Conservation (phyloP, 2,797 vertebrate species). For the Phataginus tricuspis region DNA sequence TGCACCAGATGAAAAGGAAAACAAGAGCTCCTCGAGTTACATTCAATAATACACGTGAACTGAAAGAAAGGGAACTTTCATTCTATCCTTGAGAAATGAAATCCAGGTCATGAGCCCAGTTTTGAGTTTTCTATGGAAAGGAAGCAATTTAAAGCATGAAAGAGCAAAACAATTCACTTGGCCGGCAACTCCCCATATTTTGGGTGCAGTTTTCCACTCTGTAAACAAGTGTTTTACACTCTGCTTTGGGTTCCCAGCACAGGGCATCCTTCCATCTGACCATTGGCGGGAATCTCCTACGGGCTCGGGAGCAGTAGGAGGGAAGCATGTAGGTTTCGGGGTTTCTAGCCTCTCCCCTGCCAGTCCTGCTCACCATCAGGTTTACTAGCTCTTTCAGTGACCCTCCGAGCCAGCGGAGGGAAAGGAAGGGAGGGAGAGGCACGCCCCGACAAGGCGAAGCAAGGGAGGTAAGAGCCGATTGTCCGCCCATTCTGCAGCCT, state of each 20-base stretch:
- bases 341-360: too few relatives aligned
- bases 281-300: too few relatives aligned
- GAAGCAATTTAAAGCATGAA: not conserved
- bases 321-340: too few relatives aligned
- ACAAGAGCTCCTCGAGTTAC: not conserved
- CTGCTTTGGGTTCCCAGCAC: not conserved
- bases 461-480: too few relatives aligned
- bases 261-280: not conserved
- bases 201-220: not conserved
- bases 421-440: too few relatives aligned
- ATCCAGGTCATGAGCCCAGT: not conserved
- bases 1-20: not conserved
- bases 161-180: not conserved
- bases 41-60: not conserved
- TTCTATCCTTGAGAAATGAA: not conserved
- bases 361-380: too few relatives aligned
- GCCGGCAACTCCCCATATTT: not conserved
- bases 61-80: not conserved
- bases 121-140: not conserved
- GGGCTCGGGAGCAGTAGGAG: not conserved
- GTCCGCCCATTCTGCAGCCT: too few relatives aligned
- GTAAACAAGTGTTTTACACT: not conserved
- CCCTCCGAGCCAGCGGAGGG: too few relatives aligned
- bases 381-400: too few relatives aligned
- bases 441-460: too few relatives aligned